A percentile compares a stretch with the other conserved stretches of the same genome.
phyloP scores from a whole-genome alignment of 2,888 invertebrate species.

The Fragum sueziense region DNA sequence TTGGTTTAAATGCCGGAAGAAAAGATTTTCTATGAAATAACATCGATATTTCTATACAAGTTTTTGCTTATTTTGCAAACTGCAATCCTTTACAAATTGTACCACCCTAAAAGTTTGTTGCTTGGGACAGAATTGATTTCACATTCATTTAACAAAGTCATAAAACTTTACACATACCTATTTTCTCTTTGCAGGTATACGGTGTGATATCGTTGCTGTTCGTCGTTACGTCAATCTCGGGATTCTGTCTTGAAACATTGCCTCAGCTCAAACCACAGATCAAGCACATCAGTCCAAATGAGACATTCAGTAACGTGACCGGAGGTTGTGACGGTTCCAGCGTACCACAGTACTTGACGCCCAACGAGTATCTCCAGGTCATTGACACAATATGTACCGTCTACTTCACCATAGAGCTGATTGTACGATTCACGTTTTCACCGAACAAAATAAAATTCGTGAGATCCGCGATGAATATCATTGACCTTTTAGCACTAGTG shows the following conservation, averaged over 20 bases:
- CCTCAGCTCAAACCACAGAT: conserved; percentile 69
- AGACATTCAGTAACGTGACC: conserved; percentile 39
- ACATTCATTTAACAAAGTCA: too few species aligned
- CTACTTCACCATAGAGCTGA: conserved; percentile 80
- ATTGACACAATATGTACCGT: conserved; percentile 80
- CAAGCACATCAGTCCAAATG: conserved; percentile 33
- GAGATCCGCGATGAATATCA: conserved; percentile 78
- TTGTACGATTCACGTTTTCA: conserved; percentile 76
- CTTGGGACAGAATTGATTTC: too few species aligned
- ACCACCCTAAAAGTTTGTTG: too few species aligned
- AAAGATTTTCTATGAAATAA: too few species aligned
- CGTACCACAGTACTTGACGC: conserved; percentile 59
- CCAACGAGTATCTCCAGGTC: conserved; percentile 70
- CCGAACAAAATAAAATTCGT: conserved; percentile 77
- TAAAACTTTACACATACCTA: too few species aligned
- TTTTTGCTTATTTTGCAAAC: too few species aligned
- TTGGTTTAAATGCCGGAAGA: too few species aligned
- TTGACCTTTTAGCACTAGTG: conserved; percentile 79
- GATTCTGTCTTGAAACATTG: conserved; percentile 80
- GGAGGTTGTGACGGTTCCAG: conserved; percentile 56
- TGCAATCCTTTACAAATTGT: too few species aligned
- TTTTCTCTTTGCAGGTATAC: conserved; percentile 72
- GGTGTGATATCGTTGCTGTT: conserved; percentile 80
- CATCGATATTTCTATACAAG: too few species aligned
- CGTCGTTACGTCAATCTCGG: conserved; percentile 79